Conservation (phyloP, 2,113 vertebrate species). For the Phalacrocorax aristotelis region DNA sequence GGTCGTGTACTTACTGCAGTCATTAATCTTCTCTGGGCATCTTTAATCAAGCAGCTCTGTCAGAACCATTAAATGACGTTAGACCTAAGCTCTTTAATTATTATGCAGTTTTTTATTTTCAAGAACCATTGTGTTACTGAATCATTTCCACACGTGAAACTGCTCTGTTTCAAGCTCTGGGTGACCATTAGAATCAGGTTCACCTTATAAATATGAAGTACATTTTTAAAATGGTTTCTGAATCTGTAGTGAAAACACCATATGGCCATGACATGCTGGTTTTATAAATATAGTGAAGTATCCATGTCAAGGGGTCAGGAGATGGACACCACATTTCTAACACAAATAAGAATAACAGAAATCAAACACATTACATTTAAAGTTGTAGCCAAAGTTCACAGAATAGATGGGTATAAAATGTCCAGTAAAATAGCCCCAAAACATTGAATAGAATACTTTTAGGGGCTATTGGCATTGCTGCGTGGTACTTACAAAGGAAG, state of each 20-base stretch:
- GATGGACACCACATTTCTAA: background rate
- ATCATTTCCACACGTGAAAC: background rate
- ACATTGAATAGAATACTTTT: background rate
- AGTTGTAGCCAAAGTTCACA: background rate
- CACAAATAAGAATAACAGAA: background rate
- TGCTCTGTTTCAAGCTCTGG: background rate
- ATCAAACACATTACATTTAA: background rate
- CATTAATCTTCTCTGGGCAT: constrained; percentile 49
- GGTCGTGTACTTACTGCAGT: constrained; percentile 23
- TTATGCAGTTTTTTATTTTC: background rate
- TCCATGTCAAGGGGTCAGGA: background rate
- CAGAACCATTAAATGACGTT: background rate
- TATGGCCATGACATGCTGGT: background rate
- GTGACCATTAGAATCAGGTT: background rate
- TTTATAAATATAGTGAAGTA: background rate
- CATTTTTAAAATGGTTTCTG: background rate
- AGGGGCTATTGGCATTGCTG: background rate
- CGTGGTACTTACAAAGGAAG: background rate
- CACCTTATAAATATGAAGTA: background rate
- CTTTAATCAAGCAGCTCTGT: constrained; percentile 44
- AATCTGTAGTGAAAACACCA: background rate
- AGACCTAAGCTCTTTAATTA: background rate
- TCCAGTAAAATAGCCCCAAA: background rate
- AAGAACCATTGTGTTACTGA: background rate
- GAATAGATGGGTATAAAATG: background rate